Conservation (phyloP, 2,113 vertebrate species). For the Sinocyclocheilus maitianheensis region DNA sequence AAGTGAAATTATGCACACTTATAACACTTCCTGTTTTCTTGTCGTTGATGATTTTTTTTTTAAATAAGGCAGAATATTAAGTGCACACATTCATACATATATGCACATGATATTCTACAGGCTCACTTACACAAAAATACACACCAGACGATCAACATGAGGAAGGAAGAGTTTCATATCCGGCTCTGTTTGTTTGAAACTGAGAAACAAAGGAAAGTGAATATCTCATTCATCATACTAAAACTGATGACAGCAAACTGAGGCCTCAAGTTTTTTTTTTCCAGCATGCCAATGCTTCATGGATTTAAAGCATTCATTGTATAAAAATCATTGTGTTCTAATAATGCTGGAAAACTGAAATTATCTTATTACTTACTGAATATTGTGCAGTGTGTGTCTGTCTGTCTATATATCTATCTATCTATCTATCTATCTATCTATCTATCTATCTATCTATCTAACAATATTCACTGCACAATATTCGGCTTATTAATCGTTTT, state of each 20-base stretch:
- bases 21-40: not conserved
- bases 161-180: conserved; percentile 2
- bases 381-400: no score
- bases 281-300: not conserved
- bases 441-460: no score
- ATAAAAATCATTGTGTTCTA: not conserved
- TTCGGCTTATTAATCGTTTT: no score
- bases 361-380: no score
- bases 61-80: not conserved
- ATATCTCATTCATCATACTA: conserved; percentile 21
- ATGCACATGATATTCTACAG: not conserved
- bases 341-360: no score
- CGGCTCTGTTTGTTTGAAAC: conserved; percentile 38
- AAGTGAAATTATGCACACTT: not conserved
- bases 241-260: not conserved
- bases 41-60: no score
- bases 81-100: not conserved
- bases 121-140: conserved; percentile 21
- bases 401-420: no score
- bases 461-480: no score
- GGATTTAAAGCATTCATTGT: not conserved
- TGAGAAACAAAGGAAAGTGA: conserved; percentile 24
- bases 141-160: conserved; percentile 29
- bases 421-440: no score
- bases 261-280: not conserved